Evolutionary conservation across 2,888 invertebrate species (phyloP).

Genomic region (Drosophila kambysellisi): DNA sequence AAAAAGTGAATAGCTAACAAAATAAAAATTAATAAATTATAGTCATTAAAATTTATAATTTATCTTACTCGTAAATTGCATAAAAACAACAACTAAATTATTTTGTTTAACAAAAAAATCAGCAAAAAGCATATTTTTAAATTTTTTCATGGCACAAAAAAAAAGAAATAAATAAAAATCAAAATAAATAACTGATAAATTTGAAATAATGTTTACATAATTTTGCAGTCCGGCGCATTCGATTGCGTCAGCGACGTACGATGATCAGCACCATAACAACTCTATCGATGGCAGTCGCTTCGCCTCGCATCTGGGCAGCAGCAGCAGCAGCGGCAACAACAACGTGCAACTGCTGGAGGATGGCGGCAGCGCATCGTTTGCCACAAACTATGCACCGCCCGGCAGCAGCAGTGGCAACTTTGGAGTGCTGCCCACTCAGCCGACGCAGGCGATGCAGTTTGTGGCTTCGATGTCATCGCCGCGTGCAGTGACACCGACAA

Average conservation of each 20-base stretch:
- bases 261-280: slow-evolving; percentile 85
- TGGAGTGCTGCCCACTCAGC: slow-evolving; percentile 29
- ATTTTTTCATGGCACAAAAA: too few species aligned
- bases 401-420: slow-evolving; percentile 36
- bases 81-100: too few species aligned
- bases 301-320: slow-evolving; percentile 81
- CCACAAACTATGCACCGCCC: slow-evolving; percentile 45
- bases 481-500: slow-evolving; percentile 62
- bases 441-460: slow-evolving; percentile 52
- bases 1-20: too few species aligned
- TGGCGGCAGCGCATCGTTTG: slow-evolving; percentile 18
- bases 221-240: slow-evolving; percentile 88
- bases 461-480: slow-evolving; percentile 57
- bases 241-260: slow-evolving; percentile 89
- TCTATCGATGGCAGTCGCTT: slow-evolving; percentile 83
- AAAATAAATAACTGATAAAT: too few species aligned
- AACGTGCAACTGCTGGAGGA: slow-evolving; percentile 52
- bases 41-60: too few species aligned
- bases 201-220: too few species aligned
- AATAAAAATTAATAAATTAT: too few species aligned
- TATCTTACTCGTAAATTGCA: too few species aligned
- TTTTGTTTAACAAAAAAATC: too few species aligned
- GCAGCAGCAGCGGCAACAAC: slow-evolving; percentile 13
- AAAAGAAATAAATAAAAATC: too few species aligned
- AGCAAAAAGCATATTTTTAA: too few species aligned